Evolutionary conservation across 2,888 invertebrate species (phyloP), one percentile per base, ranked within the genome.

Genomic region (Icerya purchasi): DNA sequence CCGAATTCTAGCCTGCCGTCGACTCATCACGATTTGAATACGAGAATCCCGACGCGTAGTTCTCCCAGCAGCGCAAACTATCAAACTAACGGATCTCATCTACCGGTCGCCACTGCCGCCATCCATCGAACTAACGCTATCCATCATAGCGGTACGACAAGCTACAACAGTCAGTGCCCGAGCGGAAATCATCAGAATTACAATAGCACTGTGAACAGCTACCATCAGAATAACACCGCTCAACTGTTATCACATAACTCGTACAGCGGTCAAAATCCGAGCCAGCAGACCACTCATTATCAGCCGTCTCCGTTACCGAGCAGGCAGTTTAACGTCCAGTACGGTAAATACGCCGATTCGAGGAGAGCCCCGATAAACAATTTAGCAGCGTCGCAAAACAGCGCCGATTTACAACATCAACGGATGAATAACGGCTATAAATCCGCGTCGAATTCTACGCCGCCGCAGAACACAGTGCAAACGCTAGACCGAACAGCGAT

Each of bases 191-290:
- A 53, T 14, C 53, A 53, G 53, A 20, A 53, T 53, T 2, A 14
- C 19, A 53, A 53, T 53, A 22, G 53, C 19, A 53, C 67, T 61
- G 63, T 65, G 53, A 67, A 67, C 65, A 68, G 67, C 60, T 60
- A 65, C 54, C 68, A 71, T 56, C 64, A 60, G 20, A 63, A 63
- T 24, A 66, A 66, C 61, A 63, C 65, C 55, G 67, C 66, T 18
- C 65, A 57, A 25, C n/a, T 25, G 50, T 18, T 49, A 36, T 10
- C 50, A 52, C 49, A 49, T 20, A 53, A 54, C 24, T 53, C n/a
- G 19, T 50, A n/a, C n/a, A n/a, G n/a, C n/a, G n/a, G n/a, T n/a
- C n/a, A n/a, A n/a, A n/a, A n/a, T n/a, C n/a, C n/a, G n/a, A n/a
- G n/a, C n/a, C n/a, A n/a, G n/a, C n/a, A n/a, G n/a, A n/a, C n/a